Evolutionary conservation across 2,113 vertebrate genomes (phyloP).

Genomic region (Istiophorus platypterus): DNA sequence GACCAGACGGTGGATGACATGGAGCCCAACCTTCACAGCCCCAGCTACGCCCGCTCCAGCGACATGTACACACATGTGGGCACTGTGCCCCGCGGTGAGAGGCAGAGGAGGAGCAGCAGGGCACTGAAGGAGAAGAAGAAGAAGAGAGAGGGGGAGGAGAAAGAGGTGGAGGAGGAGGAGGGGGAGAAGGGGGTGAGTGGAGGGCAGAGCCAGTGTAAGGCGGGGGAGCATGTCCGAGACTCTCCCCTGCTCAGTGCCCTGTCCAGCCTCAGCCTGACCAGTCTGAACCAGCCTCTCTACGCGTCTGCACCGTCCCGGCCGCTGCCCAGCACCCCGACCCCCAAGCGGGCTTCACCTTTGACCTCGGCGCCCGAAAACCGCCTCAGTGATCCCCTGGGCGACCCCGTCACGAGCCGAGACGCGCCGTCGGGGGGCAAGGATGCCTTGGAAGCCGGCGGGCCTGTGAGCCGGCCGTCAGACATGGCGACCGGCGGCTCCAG

Average conservation of each 20-base stretch:
- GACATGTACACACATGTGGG: slow-evolving; percentile 93
- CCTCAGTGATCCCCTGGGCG: not conserved
- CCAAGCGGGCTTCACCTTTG: slow-evolving; percentile 49
- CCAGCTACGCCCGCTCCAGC: slow-evolving; percentile 82
- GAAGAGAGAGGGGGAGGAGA: not conserved
- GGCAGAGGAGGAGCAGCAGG: slow-evolving; percentile 41
- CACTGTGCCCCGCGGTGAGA: slow-evolving; percentile 85
- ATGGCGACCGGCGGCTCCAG: not conserved
- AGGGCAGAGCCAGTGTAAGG: slow-evolving; percentile 9
- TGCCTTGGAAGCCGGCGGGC: not conserved
- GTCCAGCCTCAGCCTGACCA: slow-evolving; percentile 44
- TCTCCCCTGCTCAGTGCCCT: slow-evolving; percentile 75
- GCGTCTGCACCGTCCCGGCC: not conserved
- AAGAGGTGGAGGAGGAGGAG: slow-evolving; percentile 4
- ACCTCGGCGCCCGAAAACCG: slow-evolving; percentile 32
- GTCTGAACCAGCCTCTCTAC: slow-evolving; percentile 16
- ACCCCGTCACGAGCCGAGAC: not conserved
- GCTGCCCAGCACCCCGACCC: slow-evolving; percentile 26
- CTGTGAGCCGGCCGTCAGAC: not conserved
- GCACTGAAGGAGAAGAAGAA: slow-evolving; percentile 39
- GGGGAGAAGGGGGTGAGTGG: not conserved
- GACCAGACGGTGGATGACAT: slow-evolving; percentile 85
- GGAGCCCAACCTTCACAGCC: slow-evolving; percentile 76
- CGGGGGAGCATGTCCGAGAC: slow-evolving; percentile 56
- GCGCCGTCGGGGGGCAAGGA: accelerated